These are phyloP conservation scores for Stramonita haemastoma DNA, from an alignment of 2,888 invertebrate species.

Conservation along the genomic window DNA sequence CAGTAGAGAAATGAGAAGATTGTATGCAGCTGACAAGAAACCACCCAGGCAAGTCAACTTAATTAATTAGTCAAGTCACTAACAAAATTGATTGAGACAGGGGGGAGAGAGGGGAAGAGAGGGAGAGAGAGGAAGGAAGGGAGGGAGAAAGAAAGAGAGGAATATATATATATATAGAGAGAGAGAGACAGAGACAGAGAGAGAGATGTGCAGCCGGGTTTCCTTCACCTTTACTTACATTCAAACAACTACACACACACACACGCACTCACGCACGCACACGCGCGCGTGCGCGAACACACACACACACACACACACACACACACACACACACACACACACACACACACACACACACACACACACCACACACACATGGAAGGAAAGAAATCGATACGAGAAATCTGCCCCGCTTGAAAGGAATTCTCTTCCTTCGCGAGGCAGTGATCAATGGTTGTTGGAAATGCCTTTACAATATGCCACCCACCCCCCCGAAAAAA, in stretches of 20 bases:
- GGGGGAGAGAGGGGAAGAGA: not conserved
- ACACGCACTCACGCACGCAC: too few species aligned
- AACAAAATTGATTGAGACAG: not conserved
- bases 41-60: too few species aligned
- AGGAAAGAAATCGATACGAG: not conserved
- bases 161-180: not conserved
- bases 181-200: not conserved
- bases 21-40: not conserved
- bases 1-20: not conserved
- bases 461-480: constrained; percentile 50
- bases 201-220: not conserved
- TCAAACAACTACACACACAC: too few species aligned
- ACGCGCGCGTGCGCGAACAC: too few species aligned
- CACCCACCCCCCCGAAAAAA: not conserved
- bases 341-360: too few species aligned
- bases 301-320: too few species aligned
- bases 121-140: not conserved
- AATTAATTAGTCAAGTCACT: not conserved
- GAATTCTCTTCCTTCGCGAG: not conserved
- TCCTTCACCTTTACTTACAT: too few species aligned
- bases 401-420: not conserved
- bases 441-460: constrained; percentile 45
- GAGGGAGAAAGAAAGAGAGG: not conserved
- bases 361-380: too few species aligned
- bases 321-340: too few species aligned